Percentiles rank a stretch among this genome's conserved stretches.
Evolutionary conservation across 2,113 vertebrate species (phyloP).

Genomic region (Canis aureus): DNA sequence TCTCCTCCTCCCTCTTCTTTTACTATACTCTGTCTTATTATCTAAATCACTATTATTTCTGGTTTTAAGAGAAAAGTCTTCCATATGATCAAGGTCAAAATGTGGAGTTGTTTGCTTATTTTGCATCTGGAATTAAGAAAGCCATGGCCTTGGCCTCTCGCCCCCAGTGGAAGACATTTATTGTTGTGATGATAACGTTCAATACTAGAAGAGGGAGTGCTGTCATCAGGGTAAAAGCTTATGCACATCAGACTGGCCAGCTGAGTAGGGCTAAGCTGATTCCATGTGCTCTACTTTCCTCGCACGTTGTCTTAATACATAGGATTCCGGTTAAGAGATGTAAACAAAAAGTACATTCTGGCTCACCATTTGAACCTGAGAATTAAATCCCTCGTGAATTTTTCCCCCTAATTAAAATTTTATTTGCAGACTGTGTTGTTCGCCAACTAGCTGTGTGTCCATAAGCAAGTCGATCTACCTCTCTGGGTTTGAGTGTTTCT

Average conservation of each 20-base stretch:
- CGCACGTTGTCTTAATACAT: not conserved
- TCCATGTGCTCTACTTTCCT: not conserved
- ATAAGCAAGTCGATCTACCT: accelerated
- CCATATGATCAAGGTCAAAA: not conserved
- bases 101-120: not conserved
- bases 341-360: not conserved
- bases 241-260: accelerated
- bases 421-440: not conserved
- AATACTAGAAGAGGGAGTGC: not conserved
- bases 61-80: not conserved
- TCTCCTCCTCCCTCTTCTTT: not conserved
- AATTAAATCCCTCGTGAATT: not conserved
- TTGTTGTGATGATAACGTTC: too few species aligned
- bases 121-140: not conserved
- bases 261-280: not conserved
- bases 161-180: too few species aligned
- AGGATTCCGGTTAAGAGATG: not conserved
- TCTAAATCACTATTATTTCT: not conserved
- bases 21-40: not conserved
- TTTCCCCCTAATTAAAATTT: not conserved
- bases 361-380: not conserved
- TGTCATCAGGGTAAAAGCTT: not conserved
- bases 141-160: accelerated
- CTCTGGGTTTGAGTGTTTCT: not conserved
- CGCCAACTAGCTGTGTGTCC: not conserved